Evolutionary conservation across 2,888 invertebrate genomes (phyloP), one percentile per base, ranked within the genome.

Genomic region (Drosophila falleni): DNA sequence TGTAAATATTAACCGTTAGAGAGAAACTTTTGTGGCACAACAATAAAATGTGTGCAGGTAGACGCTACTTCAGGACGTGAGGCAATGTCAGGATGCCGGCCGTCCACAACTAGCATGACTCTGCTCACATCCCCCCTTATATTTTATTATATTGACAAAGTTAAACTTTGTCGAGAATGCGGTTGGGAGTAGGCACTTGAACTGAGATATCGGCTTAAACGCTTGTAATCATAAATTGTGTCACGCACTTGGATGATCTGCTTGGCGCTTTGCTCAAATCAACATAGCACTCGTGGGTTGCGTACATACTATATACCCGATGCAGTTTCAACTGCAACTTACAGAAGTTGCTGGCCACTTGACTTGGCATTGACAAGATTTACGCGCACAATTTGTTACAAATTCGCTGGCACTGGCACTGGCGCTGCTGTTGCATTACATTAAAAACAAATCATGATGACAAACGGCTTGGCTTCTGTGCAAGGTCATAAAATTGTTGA

Each of bases 361-460:
- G 44, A 47, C 35, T 39, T 35, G 55, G 80, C 83, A 75, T 79
- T 79, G 75, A 75, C 75, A 64, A 71, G 82, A 82, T 88, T 88
- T 85, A 82, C 86, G 80, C 72, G 69, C 67, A 67, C 80, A 86
- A 82, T 89, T 89, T 83, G 89, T 89, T 83, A 58, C 68, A 73
- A 80, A 78, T 81, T 83, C 63, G 67, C 44, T 42, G 54, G 55
- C 46, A 64, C 47, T 42, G 54, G 53, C 42, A 64, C 47, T 42
- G 54, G 53, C 42, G 47, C 61, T 69, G 72, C 75, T 71, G 79
- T 81, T 73, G 81, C 87, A 83, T 80, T 71, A 70, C 71, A 74
- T 73, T 71, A 78, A 69, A 78, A 73, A 55, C 63, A 81, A 81
- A 85, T 85, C 75, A 72, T 77, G 71, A 89, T 84, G 71, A 80